Conservation (phyloP, 1,140 invertebrate genomes). For the Papilio polyxenes region DNA sequence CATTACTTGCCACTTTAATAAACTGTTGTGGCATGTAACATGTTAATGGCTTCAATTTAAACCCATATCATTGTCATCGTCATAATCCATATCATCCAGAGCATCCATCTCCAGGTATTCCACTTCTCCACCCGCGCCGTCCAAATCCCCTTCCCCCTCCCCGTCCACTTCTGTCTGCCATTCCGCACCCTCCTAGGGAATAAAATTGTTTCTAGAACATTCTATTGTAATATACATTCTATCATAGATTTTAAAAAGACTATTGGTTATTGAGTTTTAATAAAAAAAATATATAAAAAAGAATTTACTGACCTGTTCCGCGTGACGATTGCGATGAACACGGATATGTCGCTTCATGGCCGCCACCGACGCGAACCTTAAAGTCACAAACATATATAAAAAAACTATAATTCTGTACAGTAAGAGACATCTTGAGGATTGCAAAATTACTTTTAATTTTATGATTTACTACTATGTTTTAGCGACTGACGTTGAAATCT, state of each 20-base stretch:
- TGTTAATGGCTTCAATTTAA: background rate
- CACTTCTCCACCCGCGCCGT: slow-evolving; percentile 49
- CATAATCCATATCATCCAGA: slow-evolving; percentile 53
- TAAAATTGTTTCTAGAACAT: background rate
- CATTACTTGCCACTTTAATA: too few species aligned
- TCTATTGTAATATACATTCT: background rate
- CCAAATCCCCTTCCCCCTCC: slow-evolving; percentile 44
- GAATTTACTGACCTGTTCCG: slow-evolving; percentile 42
- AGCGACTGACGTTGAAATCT: too few species aligned
- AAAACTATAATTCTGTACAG: too few species aligned
- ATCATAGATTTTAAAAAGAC: background rate
- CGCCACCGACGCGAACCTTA: slow-evolving; percentile 65
- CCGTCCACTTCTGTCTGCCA: slow-evolving; percentile 47
- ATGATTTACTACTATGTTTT: too few species aligned
- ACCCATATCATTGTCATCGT: slow-evolving; percentile 19
- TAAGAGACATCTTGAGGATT: too few species aligned
- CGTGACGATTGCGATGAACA: slow-evolving; percentile 56
- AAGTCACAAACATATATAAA: background rate
- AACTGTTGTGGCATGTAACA: too few species aligned
- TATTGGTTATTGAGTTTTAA: too few species aligned
- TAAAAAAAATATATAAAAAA: background rate
- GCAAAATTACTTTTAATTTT: too few species aligned
- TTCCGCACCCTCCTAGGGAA: slow-evolving; percentile 45
- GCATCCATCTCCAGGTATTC: slow-evolving; percentile 70
- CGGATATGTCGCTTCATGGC: slow-evolving; percentile 71